Percentiles rank a stretch among this genome's conserved stretches.
Evolutionary conservation across 2,888 invertebrate genomes (phyloP).

Genomic region (Tanaodytes sp.): DNA sequence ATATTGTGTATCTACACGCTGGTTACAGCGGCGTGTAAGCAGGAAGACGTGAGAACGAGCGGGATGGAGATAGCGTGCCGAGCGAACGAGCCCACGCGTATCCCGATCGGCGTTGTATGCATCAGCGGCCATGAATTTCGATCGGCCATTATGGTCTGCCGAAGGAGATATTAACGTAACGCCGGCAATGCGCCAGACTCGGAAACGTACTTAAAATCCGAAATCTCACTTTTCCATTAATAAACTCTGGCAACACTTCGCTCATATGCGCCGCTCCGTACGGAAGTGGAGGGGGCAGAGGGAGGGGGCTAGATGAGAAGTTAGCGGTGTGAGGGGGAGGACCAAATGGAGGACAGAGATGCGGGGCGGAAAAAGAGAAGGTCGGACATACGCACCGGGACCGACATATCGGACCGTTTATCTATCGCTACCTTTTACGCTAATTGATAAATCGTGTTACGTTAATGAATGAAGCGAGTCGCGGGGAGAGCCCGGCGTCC

Average conservation of each 20-base stretch:
- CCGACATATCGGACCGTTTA: constrained; percentile 71
- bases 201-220: constrained; percentile 69
- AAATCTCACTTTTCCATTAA: constrained; percentile 70
- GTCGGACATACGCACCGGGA: constrained; percentile 49
- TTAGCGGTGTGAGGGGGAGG: constrained; percentile 16
- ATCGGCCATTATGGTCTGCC: constrained; percentile 57
- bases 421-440: constrained; percentile 73
- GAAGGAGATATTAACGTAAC: constrained; percentile 60
- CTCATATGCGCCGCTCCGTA: constrained; percentile 58
- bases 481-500: constrained; percentile 48
- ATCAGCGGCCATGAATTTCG: constrained; percentile 56
- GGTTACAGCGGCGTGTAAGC: constrained; percentile 27
- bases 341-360: constrained; percentile 7
- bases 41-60: constrained; percentile 36
- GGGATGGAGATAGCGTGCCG: constrained; percentile 16
- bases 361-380: constrained; percentile 49
- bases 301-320: no score
- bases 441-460: constrained; percentile 74
- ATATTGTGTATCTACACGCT: constrained; percentile 44
- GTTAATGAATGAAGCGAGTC: constrained; percentile 71
- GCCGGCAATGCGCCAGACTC: constrained; percentile 58
- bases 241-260: constrained; percentile 65
- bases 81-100: constrained; percentile 50
- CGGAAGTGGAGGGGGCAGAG: constrained; percentile 45
- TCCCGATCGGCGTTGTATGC: constrained; percentile 48